These are phyloP conservation scores for Ormyrus labotus DNA, from an alignment of 2,888 invertebrate species.

Conservation along the genomic window DNA sequence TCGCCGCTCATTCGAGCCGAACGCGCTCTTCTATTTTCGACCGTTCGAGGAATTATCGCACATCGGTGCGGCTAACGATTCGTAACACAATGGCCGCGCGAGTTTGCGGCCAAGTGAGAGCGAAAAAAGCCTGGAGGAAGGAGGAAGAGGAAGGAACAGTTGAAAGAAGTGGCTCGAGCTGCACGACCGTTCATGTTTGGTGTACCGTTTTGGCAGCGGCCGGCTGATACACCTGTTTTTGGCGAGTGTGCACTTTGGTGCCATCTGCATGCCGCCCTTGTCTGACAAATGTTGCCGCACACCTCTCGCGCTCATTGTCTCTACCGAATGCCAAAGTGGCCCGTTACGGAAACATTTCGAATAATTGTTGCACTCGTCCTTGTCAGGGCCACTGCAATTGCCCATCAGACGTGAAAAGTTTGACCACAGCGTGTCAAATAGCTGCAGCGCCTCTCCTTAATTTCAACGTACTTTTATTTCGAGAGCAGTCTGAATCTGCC, in stretches of 20 bases:
- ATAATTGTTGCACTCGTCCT: slow-evolving; percentile 31
- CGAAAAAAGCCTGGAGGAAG: not conserved
- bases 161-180: slow-evolving; percentile 38
- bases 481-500: too few relatives aligned
- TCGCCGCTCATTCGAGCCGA: slow-evolving; percentile 26
- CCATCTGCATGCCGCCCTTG: slow-evolving; percentile 57
- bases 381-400: slow-evolving; percentile 2
- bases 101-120: slow-evolving; percentile 48
- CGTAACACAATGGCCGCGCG: slow-evolving; percentile 64
- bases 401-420: not conserved
- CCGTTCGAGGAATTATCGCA: slow-evolving; percentile 62
- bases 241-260: slow-evolving; percentile 60
- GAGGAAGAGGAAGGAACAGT: slow-evolving; percentile 13
- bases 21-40: slow-evolving; percentile 50
- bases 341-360: slow-evolving; percentile 47
- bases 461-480: too few relatives aligned
- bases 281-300: slow-evolving; percentile 45
- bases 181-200: slow-evolving; percentile 52
- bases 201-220: slow-evolving; percentile 47
- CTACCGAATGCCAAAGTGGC: slow-evolving; percentile 29
- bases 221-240: slow-evolving; percentile 62
- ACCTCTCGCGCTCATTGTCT: slow-evolving; percentile 28
- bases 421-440: slow-evolving; percentile 13
- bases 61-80: slow-evolving; percentile 67
- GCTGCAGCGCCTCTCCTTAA: not conserved